These are phyloP conservation scores for Cephonodes hylas DNA, from an alignment of 2,888 invertebrate genomes.

Conservation along the genomic window DNA sequence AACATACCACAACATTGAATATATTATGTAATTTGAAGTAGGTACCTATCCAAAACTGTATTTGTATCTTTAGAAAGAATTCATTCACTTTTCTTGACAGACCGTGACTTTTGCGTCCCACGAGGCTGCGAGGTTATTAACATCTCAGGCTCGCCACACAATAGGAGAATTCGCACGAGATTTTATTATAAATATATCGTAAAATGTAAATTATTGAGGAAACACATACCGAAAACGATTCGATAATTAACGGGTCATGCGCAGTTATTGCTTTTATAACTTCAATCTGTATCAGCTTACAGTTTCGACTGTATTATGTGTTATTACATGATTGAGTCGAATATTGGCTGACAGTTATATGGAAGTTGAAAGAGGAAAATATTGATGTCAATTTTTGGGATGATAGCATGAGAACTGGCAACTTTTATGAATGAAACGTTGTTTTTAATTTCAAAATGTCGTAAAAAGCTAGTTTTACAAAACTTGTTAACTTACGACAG, in stretches of 20 bases:
- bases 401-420: too few relatives aligned
- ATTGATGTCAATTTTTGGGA: too few relatives aligned
- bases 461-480: too few relatives aligned
- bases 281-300: background rate
- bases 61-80: background rate
- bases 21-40: too few relatives aligned
- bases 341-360: too few relatives aligned
- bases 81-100: background rate
- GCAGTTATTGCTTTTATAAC: background rate
- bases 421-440: too few relatives aligned
- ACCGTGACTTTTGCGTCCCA: background rate
- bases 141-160: background rate
- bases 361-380: too few relatives aligned
- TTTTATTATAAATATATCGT: background rate
- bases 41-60: too few relatives aligned
- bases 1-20: too few relatives aligned
- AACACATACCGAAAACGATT: background rate
- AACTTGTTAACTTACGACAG: too few relatives aligned
- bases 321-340: too few relatives aligned
- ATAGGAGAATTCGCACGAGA: background rate
- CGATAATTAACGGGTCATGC: background rate
- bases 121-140: background rate
- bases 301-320: background rate
- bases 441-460: too few relatives aligned
- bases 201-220: background rate